Conservation (phyloP, 2,888 invertebrate genomes). For the Meghimatium bilineatum region DNA sequence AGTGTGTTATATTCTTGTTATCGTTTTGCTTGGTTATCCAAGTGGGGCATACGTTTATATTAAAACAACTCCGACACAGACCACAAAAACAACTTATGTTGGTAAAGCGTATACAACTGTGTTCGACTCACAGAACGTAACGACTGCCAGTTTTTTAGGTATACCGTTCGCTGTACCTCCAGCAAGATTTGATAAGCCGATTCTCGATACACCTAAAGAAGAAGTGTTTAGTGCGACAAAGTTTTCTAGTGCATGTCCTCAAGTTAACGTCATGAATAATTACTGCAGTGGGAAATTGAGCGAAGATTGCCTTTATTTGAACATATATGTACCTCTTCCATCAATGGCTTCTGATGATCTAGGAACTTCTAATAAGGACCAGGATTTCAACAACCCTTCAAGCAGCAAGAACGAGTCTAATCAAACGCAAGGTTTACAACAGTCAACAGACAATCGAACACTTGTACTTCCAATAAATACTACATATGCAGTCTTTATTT, state of each 20-base stretch:
- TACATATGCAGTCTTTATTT: constrained; percentile 21
- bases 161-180: constrained; percentile 12
- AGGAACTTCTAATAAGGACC: not conserved
- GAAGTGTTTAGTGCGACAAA: not conserved
- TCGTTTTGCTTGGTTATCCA: not conserved
- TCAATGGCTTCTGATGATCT: not conserved
- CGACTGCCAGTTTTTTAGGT: not conserved
- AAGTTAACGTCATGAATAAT: not conserved
- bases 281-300: not conserved
- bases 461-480: not conserved
- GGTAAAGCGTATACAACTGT: not conserved
- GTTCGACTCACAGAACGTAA: not conserved
- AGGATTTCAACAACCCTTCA: not conserved
- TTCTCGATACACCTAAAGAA: not conserved
- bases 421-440: not conserved
- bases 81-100: not conserved
- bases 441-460: no score
- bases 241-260: not conserved
- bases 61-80: not conserved
- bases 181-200: constrained; percentile 1
- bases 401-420: no score
- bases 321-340: constrained; percentile 32
- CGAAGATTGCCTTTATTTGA: constrained; percentile 31
- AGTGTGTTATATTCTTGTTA: not conserved
- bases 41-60: not conserved